These are phyloP conservation scores for Astreopora myriophthalma DNA, from an alignment of 64 coral and sea anemone species.

Conservation along the genomic window DNA sequence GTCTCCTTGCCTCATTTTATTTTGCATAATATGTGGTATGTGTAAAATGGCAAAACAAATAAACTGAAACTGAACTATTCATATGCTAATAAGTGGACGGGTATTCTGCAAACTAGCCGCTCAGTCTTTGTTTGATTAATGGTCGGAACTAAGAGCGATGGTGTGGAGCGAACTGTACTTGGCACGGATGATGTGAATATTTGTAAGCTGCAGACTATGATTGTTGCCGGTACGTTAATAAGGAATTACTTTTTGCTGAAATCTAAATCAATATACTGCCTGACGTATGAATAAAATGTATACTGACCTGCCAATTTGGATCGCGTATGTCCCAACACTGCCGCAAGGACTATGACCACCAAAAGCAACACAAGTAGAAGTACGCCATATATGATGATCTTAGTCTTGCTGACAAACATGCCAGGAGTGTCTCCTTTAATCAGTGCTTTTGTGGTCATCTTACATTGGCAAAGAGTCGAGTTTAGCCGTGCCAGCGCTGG, in stretches of 20 bases:
- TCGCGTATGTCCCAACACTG: constrained; percentile 14
- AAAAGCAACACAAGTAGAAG: constrained; percentile 39
- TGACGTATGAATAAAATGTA: no score
- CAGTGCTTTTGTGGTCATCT: not conserved
- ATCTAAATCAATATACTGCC: not conserved
- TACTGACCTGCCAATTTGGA: not conserved
- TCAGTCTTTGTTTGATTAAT: no score
- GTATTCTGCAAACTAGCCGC: no score
- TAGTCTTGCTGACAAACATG: constrained; percentile 59
- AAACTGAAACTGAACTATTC: no score
- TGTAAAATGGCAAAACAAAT: no score
- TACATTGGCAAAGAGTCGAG: not conserved
- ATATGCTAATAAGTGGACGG: no score
- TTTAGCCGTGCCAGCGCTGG: no score
- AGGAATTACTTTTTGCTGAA: no score
- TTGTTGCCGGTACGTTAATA: not conserved
- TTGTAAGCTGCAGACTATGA: not conserved
- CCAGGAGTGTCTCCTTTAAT: not conserved
- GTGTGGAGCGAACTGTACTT: not conserved
- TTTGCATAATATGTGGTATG: no score
- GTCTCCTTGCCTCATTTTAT: no score
- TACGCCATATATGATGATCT: constrained; percentile 3
- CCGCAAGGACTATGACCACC: constrained; percentile 55
- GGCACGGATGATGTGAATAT: not conserved
- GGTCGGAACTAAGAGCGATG: not conserved